Conservation (phyloP, 1,140 invertebrate genomes). For the Monochamus saltuarius region DNA sequence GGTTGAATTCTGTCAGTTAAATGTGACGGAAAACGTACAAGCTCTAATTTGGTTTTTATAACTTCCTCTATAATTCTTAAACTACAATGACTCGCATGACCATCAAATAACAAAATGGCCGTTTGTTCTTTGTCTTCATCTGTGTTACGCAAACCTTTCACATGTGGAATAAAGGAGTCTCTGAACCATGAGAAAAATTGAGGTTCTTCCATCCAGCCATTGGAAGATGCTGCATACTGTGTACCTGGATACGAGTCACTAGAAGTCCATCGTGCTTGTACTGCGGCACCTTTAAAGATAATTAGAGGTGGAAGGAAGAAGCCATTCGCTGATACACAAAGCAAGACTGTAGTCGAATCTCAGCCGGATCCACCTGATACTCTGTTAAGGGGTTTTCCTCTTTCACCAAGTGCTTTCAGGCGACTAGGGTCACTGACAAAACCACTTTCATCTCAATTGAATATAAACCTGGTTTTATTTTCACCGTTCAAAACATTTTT, state of each 20-base stretch:
- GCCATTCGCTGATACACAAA: too few species aligned
- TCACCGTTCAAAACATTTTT: too few species aligned
- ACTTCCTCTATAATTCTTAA: constrained; percentile 3
- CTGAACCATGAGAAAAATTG: constrained; percentile 43
- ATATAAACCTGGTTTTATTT: not conserved
- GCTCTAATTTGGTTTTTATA: not conserved
- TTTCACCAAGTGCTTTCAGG: constrained; percentile 32
- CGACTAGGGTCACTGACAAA: not conserved
- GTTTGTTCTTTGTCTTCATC: constrained; percentile 15
- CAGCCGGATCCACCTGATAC: too few species aligned
- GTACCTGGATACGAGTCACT: too few species aligned
- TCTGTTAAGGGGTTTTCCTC: too few species aligned
- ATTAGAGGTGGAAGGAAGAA: too few species aligned
- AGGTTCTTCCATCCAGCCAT: constrained; percentile 47
- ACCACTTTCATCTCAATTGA: not conserved
- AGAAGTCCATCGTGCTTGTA: too few species aligned
- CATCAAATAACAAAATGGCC: constrained; percentile 24
- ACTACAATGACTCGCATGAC: constrained; percentile 22
- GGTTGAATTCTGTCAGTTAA: constrained; percentile 13
- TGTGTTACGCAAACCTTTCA: constrained; percentile 18
- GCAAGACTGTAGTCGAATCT: too few species aligned
- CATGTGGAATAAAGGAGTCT: constrained; percentile 21
- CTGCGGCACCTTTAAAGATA: too few species aligned
- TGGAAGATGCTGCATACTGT: constrained; percentile 37
- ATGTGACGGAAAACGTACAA: constrained; percentile 9